A percentile compares a stretch with the other conserved stretches of the same genome.
These are phyloP conservation scores for Tigriopus japonicus DNA, from an alignment of 1,140 invertebrate species.

Conservation along the genomic window DNA sequence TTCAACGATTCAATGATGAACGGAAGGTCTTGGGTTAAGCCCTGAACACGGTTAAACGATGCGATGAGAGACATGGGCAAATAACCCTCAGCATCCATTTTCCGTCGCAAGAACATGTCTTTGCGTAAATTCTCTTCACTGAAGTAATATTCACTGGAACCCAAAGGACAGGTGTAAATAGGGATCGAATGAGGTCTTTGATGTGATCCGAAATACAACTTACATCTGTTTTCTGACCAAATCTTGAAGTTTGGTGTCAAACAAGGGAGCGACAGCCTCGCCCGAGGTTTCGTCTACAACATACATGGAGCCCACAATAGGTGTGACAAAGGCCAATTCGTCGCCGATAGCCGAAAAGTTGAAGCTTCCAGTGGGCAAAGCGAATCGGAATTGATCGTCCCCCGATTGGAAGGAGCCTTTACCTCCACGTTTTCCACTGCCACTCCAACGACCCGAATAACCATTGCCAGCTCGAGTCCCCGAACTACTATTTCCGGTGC, in stretches of 20 bases:
- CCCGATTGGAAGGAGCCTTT: too few species aligned
- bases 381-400: too few species aligned
- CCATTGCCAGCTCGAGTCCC: too few species aligned
- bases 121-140: conserved; percentile 85
- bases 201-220: not conserved
- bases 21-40: conserved; percentile 59
- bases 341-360: too few species aligned
- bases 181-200: too few species aligned
- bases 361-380: too few species aligned
- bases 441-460: too few species aligned
- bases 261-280: not conserved
- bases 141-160: conserved; percentile 93
- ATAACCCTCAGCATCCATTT: conserved; percentile 87
- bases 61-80: conserved; percentile 81
- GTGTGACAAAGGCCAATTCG: too few species aligned
- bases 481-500: too few species aligned
- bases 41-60: conserved; percentile 80
- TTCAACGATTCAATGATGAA: conserved; percentile 61
- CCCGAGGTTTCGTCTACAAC: not conserved
- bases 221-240: not conserved
- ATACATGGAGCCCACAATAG: too few species aligned
- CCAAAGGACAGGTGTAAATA: conserved; percentile 44
- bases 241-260: not conserved
- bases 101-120: conserved; percentile 87
- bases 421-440: too few species aligned